Base-by-base conservation (phyloP, 1,140 invertebrate species). In the Solenopsis fugax region DNA sequence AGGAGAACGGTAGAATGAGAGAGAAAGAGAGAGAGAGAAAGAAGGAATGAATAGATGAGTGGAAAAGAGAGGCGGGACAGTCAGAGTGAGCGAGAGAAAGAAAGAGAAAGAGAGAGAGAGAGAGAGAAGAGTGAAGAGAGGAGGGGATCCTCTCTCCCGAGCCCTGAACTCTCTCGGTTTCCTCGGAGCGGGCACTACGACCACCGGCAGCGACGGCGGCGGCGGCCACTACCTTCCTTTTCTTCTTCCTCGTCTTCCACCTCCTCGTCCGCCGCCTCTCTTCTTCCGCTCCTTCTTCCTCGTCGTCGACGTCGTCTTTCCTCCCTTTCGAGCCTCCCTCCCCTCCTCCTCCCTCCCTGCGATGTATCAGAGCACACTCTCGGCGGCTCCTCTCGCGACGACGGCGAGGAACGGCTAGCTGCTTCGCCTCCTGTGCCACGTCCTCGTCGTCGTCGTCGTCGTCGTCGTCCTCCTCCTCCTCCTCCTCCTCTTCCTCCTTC, bases 271-370 rank as follows among this genome's bases (percentile, higher is more conserved):
- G 58, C 86, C 58, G 87, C 86, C 65, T 76, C 89, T 77, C 64
- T 84, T 90, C 71, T 88, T 90, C 80, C 82, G 80, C 52, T 78
- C 80, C 75, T 77, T 87, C 64, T 69, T 88, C 73, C 52, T 88
- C 89, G 87, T 75, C 87, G 81, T 72, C 77, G 90, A 90, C 88
- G 67, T 90, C 89, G 89, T 86, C 76, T 90, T 88, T 90, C 81
- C 81, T 90, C 80, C 58, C 88, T 90, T 90, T 90, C 88, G 80
- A 88, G 81, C 58, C 88, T 90, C 75, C 82, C 80, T 72, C 73
- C 72, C 64, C 69, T 67, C 86, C 72, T 69, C 82, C 52, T 64
- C 82, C 54, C 85, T 67, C 86, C 64, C 52, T 60, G 76, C 88
- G 77, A 75, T 81, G 73, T 80, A 81, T 75, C 80, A 71, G 50